phyloP scores from a whole-genome alignment of 2,888 invertebrate species.

The Luperina testacea region DNA sequence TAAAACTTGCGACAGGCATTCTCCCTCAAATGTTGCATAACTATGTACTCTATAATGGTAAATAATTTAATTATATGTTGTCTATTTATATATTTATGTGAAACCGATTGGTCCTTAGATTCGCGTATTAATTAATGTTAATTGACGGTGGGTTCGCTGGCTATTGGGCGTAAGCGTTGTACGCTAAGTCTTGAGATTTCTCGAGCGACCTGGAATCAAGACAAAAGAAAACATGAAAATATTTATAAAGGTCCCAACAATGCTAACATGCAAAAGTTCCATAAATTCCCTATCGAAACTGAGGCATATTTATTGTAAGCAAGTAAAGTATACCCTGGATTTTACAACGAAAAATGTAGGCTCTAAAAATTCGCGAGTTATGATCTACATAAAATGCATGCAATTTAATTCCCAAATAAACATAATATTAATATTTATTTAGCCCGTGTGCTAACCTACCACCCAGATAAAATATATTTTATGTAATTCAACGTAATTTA shows the following conservation, averaged over 20 bases:
- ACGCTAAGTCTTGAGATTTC: slow-evolving; percentile 90
- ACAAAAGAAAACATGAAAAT: slow-evolving; percentile 58
- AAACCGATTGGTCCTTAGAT: slow-evolving; percentile 66
- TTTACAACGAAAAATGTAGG: neutral
- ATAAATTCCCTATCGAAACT: neutral
- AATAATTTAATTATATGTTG: slow-evolving; percentile 65
- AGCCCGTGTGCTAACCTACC: slow-evolving; percentile 3
- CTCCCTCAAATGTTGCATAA: slow-evolving; percentile 59
- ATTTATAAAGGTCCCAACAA: neutral
- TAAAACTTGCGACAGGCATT: slow-evolving; percentile 26
- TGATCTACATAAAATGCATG: slow-evolving; percentile 20
- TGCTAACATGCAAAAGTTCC: neutral
- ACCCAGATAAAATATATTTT: neutral
- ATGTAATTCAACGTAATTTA: neutral
- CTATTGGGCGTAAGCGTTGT: slow-evolving; percentile 90
- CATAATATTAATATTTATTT: neutral
- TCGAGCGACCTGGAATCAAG: slow-evolving; percentile 85
- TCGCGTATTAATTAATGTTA: slow-evolving; percentile 63
- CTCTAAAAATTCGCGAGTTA: neutral
- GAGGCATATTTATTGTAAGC: slow-evolving; percentile 9
- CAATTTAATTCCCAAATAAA: slow-evolving; percentile 17
- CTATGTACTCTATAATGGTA: slow-evolving; percentile 60
- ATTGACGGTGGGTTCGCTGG: slow-evolving; percentile 76
- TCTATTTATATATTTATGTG: slow-evolving; percentile 60
- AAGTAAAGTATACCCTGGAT: slow-evolving; percentile 7